Evolutionary conservation across 2,113 vertebrate species (phyloP).

Genomic region (Nycticebus coucang): DNA sequence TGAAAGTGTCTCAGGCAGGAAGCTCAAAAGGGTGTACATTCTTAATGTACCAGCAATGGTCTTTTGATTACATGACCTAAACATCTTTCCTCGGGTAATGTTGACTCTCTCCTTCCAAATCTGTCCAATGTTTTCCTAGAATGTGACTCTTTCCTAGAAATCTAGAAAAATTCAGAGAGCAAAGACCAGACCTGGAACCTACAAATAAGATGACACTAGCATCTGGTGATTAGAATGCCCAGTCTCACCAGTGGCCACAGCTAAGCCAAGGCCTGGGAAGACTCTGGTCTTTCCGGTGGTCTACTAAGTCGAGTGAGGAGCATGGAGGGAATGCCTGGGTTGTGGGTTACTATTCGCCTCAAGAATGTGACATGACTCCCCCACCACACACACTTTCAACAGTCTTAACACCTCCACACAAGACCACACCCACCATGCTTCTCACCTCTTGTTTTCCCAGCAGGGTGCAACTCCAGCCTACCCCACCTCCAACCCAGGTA

Average conservation of each 20-base stretch:
- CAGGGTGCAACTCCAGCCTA: neutral
- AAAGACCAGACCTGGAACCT: neutral
- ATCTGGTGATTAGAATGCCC: neutral
- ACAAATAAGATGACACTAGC: neutral
- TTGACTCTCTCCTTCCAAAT: neutral
- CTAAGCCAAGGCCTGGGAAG: neutral
- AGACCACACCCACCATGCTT: neutral
- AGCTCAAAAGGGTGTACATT: neutral
- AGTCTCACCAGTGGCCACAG: neutral
- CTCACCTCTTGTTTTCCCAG: neutral
- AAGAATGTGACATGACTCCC: neutral
- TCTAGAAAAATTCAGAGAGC: constrained; percentile 19
- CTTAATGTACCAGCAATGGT: accelerated
- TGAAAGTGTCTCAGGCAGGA: neutral
- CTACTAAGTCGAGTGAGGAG: neutral
- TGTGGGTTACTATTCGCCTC: neutral
- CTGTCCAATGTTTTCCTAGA: neutral
- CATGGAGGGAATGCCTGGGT: neutral
- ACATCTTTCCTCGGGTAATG: neutral
- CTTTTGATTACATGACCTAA: neutral
- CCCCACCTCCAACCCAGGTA: neutral
- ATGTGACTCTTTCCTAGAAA: neutral
- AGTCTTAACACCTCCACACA: neutral
- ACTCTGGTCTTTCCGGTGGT: neutral
- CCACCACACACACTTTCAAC: neutral